Conservation (phyloP, 2,113 vertebrate species). For the Megaleporinus macrocephalus region DNA sequence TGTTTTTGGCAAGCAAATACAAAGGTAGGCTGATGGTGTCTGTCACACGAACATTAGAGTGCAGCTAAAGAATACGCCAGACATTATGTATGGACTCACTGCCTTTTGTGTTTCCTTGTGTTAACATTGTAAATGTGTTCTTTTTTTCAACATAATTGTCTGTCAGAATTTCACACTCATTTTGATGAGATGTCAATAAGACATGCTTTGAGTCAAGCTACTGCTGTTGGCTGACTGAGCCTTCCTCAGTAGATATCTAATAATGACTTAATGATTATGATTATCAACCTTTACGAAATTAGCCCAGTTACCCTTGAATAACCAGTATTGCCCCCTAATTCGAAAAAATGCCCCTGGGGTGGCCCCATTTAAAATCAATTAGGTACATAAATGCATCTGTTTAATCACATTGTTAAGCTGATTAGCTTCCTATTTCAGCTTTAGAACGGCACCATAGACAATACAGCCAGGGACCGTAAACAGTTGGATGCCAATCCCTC, state of each 20-base stretch:
- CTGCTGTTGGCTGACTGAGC: not conserved
- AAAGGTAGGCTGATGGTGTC: conserved; percentile 41
- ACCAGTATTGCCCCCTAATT: conserved; percentile 46
- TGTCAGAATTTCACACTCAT: not conserved
- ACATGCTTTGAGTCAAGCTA: conserved; percentile 6
- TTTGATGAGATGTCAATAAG: not conserved
- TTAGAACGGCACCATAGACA: conserved; percentile 39
- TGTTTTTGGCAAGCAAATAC: conserved; percentile 33
- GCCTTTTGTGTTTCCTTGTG: not conserved
- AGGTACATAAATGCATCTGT: conserved; percentile 58
- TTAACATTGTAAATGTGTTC: not conserved
- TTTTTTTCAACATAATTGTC: not conserved
- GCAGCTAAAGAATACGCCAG: not conserved
- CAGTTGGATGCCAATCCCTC: conserved; percentile 45
- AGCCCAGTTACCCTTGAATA: conserved; percentile 38
- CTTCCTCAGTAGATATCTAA: conserved; percentile 42
- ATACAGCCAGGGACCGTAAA: conserved; percentile 53
- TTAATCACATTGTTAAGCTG: conserved; percentile 56
- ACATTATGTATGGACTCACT: not conserved
- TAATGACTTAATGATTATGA: conserved; percentile 41
- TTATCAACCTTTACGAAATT: conserved; percentile 38
- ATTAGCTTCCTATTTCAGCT: conserved; percentile 50
- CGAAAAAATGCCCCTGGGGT: conserved; percentile 39
- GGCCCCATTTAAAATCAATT: conserved; percentile 57
- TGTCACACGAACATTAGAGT: conserved; percentile 10